Base-by-base conservation (phyloP, 1,140 invertebrate genomes). In the Lerema accius region DNA sequence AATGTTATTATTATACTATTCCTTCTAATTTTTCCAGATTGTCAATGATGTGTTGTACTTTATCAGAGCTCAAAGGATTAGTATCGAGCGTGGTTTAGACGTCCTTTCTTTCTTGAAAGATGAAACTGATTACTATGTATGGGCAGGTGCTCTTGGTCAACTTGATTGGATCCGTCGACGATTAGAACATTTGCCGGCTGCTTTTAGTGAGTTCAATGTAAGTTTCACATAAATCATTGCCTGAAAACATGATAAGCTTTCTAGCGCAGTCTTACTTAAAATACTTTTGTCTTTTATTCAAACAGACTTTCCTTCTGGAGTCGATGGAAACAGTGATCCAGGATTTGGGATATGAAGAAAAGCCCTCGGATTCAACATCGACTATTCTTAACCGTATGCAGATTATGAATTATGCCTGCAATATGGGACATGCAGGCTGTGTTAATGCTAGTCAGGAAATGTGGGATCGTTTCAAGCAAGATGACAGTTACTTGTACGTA, bases 1-100 rank as follows among this genome's bases (percentile, higher is more conserved):
- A n/a, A n/a, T n/a, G n/a, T n/a, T n/a, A n/a, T n/a, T n/a, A n/a
- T n/a, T n/a, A n/a, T n/a, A n/a, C 17, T 23, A 16, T 65, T 45
- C 45, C 19, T 3, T 23, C 19, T 3, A 2, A 0, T 7, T 42
- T 28, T 72, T 84, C 62, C 49, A 91, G 87, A 91, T 97, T 7
- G 92, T 97, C 3, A 95, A 97, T 70, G 97, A 98, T 86, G 91
- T 95, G 2, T 90, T 96, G 28, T 94, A 94, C 75, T 87, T 93
- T 65, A 82, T 92, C 0, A 82, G 92, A 39, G 84, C 91, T 61
- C 80, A 76, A 7, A 55, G 73, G 3, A 84, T 93, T 3, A 65
- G 73, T 7, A 92, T 93, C 13, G 61, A 71, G 0, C 82, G 89
- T 17, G 92, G 93, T 0, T 82, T 96, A 6, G 85, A 93, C 1